phyloP scores from a whole-genome alignment of 2,113 vertebrate genomes.

The Gallinago jamesoni region DNA sequence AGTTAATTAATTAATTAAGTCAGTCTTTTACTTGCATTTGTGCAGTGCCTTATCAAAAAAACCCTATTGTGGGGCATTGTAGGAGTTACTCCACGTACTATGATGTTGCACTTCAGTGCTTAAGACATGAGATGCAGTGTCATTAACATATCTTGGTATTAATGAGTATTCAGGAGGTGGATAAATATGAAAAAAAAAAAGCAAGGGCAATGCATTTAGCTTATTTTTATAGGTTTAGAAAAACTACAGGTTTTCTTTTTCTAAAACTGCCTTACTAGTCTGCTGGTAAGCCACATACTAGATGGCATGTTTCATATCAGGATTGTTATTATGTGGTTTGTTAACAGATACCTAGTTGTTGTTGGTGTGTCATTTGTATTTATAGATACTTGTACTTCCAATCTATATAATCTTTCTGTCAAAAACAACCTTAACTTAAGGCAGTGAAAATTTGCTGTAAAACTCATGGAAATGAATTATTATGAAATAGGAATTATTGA shows the following conservation, averaged over 20 bases:
- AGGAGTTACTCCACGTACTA: neutral
- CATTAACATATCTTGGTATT: neutral
- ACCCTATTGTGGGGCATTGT: rapidly evolving
- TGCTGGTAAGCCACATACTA: neutral
- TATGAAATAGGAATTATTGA: neutral
- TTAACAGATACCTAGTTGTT: neutral
- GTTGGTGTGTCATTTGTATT: neutral
- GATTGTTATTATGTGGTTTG: neutral
- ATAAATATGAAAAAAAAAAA: neutral
- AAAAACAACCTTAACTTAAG: neutral
- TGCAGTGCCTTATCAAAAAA: neutral
- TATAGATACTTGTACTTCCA: neutral
- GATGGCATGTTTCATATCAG: neutral
- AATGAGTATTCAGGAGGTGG: neutral
- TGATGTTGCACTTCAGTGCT: neutral
- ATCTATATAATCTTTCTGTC: neutral
- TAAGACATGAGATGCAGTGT: neutral
- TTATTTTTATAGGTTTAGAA: neutral
- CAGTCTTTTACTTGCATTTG: neutral
- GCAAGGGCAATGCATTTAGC: neutral
- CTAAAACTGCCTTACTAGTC: neutral
- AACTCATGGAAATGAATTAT: neutral
- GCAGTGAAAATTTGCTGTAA: neutral
- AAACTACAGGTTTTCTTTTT: neutral
- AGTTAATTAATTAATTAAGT: neutral